Evolutionary conservation across 2,888 invertebrate species (phyloP), one percentile per base, ranked within the genome.

Genomic region (Liopterus haemorrhoidalis): DNA sequence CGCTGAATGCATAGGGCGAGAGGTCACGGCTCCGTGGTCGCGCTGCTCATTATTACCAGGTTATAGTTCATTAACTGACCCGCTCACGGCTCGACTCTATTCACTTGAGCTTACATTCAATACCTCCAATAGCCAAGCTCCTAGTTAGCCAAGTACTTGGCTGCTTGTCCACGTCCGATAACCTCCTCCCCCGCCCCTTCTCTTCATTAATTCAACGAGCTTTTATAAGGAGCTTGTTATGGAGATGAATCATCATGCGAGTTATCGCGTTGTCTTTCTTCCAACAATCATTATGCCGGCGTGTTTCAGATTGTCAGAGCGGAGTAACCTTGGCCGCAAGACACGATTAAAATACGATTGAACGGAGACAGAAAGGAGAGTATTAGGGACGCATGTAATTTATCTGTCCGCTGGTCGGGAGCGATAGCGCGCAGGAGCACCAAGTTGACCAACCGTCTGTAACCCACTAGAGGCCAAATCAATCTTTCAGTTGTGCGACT

Each of bases 61-160:
- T 65, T 64, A 64, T 63, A 61, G 58, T 63, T 62, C 64, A 65
- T 65, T 64, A 65, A 63, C 56, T 63, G 61, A 58, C 59, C 59
- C 60, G 63, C 61, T 63, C 61, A 63, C 58, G 52, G 19, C 45
- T 43, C 11, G 18, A 16, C n/a, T 14, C 15, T n/a, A n/a, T n/a
- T n/a, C n/a, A n/a, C n/a, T n/a, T n/a, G n/a, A n/a, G 28, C 30
- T 39, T 14, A 19, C 39, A 39, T 39, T 39, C 30, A 39, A 39
- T 39, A 39, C 39, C 39, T 6, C n/a, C 12, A 19, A 14, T 39
- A n/a, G n/a, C n/a, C n/a, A n/a, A n/a, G n/a, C n/a, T n/a, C n/a
- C n/a, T n/a, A n/a, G n/a, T n/a, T n/a, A n/a, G n/a, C n/a, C n/a
- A n/a, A n/a, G n/a, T n/a, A 11, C 25, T n/a, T 25, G 25, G 12